Base-by-base conservation (phyloP, 1,140 invertebrate genomes). In the Bombus breviceps region DNA sequence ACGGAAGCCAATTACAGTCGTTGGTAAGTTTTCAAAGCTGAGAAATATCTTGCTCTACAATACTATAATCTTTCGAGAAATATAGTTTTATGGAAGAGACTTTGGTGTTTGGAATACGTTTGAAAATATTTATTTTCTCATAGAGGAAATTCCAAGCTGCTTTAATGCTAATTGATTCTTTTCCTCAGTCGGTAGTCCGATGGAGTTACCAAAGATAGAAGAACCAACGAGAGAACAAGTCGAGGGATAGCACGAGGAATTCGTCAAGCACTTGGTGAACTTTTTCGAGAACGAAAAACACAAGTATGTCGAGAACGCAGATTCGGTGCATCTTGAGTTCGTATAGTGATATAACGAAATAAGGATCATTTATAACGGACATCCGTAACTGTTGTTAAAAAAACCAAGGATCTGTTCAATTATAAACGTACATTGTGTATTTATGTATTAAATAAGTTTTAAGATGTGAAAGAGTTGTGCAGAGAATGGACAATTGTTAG, bases 281-380 rank as follows among this genome's bases (percentile, higher is more conserved):
- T 94, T 99, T 18, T 99, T 99, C 93, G 97, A 99, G 84, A 96
- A 95, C 47, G 95, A 99, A 82, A 99, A 99, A 93, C 91, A 95
- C 15, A 97, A 98, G 89, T 98, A 98, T 93, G 93, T 97, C 64
- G 91, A 96, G 69, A 95, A 97, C 91, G 91, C 96, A 41, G 95
- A 97, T 75, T 95, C 96, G 0, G 80, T 89, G n/a, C 87, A 85
- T 28, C 83, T 95, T 15, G 88, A 89, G 15, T 53, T 84, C 0
- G 10, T 85, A 10, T 72, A 53, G 76, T 81, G 69, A 81, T 81
- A 72, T 34, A 32, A 34, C 9, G 1, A 39, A 8, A 15, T 6
- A 43, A n/a, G 9, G 5, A 12, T 5, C 10, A 43, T 34, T 12
- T 64, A 2, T 0, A 5, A 53, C 15, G 9, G 6, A 78, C 32